Evolutionary conservation across 53 echinoderm and acorn worm species (phyloP), one percentile per base, ranked within the genome.

Genomic region (Crossaster papposus): DNA sequence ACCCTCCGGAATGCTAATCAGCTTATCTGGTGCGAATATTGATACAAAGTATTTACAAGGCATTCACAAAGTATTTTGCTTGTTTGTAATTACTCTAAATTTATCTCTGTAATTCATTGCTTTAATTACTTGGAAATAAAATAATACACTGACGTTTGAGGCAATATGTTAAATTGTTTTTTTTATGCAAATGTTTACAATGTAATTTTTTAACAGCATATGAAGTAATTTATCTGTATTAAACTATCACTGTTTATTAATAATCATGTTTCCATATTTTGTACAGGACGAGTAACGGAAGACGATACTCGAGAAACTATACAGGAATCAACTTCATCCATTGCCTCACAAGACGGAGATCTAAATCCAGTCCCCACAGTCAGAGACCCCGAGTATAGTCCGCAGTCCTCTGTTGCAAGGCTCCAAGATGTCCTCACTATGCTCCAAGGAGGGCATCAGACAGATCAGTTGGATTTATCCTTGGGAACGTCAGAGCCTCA

Each of bases 341-440:
- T 11, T 0, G 23, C n/a, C 35, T 36, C 74, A 35, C 33, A 13
- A 10, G 24, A 73, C 4, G 11, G 10, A 26, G 22, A 28, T 68
- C 68, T 68, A n/a, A 68, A 68, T 68, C 68, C 17, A 28, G 68
- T 10, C 28, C 72, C 33, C 18, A 35, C 31, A 85, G 30, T 54
- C 24, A 31, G 50, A 54, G 72, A 71, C 26, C 72, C 53, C 15
- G 85, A 85, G n/a, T 85, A 24, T 74, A 81, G 33, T 81, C 53
- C 44, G 20, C 85, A 85, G 85, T 53, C 72, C 26, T 85, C 85
- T 10, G 51, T 85, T 58, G 51, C 62, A 32, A 55, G 76, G 77
- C 35, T 87, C 62, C 84, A 84, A 51, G 71, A 84, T 52, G 84
- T 52, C 36, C 76, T 87, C 44, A 72, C 75, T 33, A 26, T 34